phyloP scores from a whole-genome alignment of 2,797 vertebrate species.

The Prionace glauca region DNA sequence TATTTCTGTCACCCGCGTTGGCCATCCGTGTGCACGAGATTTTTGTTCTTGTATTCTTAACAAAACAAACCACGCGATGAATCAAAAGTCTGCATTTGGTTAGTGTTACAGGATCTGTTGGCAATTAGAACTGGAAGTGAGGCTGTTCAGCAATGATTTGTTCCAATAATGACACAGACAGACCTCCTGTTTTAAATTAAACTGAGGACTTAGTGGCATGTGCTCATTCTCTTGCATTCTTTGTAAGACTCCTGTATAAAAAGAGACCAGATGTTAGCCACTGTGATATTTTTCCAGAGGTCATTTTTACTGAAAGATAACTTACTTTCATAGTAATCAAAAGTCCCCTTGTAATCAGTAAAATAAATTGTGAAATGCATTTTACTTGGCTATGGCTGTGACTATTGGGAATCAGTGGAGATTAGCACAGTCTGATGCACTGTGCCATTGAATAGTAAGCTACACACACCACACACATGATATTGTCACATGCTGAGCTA shows the following conservation, averaged over 20 bases:
- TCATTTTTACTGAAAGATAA: not conserved
- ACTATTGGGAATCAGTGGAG: not conserved
- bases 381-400: not conserved
- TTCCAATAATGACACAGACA: not conserved
- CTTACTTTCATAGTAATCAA: not conserved
- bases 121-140: not conserved
- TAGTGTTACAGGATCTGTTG: not conserved
- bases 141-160: slow-evolving; percentile 1
- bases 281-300: not conserved
- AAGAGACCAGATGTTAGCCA: slow-evolving; percentile 8
- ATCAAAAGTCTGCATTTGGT: not conserved
- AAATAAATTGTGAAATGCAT: not conserved
- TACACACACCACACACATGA: not conserved
- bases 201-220: not conserved
- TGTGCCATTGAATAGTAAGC: not conserved
- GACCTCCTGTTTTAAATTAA: slow-evolving; percentile 8
- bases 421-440: not conserved
- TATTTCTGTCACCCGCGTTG: not conserved
- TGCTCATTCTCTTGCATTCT: not conserved
- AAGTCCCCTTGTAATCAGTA: not conserved
- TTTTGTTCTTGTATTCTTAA: not conserved
- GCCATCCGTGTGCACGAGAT: not conserved
- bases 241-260: not conserved
- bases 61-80: not conserved
- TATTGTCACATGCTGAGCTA: not conserved